Conservation (phyloP, 2,888 invertebrate genomes). For the Magallana nippona region DNA sequence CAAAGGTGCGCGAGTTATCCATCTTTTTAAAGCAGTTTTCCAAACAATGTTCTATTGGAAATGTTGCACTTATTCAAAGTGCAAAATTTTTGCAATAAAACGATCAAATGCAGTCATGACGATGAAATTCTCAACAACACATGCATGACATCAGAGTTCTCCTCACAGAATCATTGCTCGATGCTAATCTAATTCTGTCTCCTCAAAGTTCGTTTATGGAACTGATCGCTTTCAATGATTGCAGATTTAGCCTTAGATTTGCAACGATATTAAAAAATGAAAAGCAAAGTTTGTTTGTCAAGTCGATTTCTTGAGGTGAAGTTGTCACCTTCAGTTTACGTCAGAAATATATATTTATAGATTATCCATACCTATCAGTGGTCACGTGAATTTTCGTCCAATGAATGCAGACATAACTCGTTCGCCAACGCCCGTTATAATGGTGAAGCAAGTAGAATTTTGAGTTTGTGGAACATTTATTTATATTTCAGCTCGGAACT, state of each 20-base stretch:
- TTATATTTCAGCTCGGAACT: not conserved
- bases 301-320: not conserved
- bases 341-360: not conserved
- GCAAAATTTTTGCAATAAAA: too few relatives aligned
- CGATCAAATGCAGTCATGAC: too few relatives aligned
- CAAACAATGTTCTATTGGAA: too few relatives aligned
- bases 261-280: not conserved
- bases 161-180: not conserved
- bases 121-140: too few relatives aligned
- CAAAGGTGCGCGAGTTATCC: too few relatives aligned
- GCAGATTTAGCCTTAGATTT: not conserved
- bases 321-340: not conserved
- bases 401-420: not conserved
- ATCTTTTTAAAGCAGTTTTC: too few relatives aligned
- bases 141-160: not conserved
- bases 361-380: not conserved
- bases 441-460: not conserved
- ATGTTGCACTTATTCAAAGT: too few relatives aligned
- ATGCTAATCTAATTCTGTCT: constrained; percentile 19
- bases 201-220: not conserved
- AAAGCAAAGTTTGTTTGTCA: not conserved
- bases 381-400: constrained; percentile 30
- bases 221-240: not conserved
- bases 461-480: not conserved
- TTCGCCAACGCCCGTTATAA: constrained; percentile 22